Base-by-base conservation (phyloP, 1,140 invertebrate species). In the Adoxophyes honmai region DNA sequence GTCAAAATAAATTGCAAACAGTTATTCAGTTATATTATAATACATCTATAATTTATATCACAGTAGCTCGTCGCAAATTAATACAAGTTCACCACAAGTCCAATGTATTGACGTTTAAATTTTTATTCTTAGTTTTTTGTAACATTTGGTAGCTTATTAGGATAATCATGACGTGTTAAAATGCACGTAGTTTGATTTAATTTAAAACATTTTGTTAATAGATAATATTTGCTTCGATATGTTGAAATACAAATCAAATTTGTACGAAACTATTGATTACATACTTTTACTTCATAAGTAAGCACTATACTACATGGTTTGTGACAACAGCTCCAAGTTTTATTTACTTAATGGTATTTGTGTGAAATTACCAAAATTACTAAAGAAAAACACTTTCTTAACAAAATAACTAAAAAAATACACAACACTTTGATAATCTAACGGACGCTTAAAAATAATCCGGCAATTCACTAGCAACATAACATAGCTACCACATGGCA, bases 51-150 rank as follows among this genome's bases (percentile, higher is more conserved):
- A 65, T 71, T 68, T 68, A 71, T 61, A 72, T 72, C 69, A 72
- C 69, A 72, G 69, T 55, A 60, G 63, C 63, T 66, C 66, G 62
- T 64, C 59, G 61, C 66, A 68, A 70, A 69, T 59, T 61, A 68
- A 66, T 28, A 48, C n/a, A 48, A n/a, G 42, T 48, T 28, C 21
- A 28, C 21, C 21, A 6, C 21, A 28, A 28, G 21, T 28, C 21
- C 21, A 48, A 48, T 13, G 21, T 18, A 42, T 48, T 48, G 18
- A 21, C 11, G 8, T 21, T 44, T 14, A 7, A 10, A 10, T 10
- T 11, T n/a, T 44, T 44, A 44, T n/a, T n/a, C n/a, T n/a, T n/a
- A n/a, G n/a, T n/a, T n/a, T 48, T 48, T 48, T 6, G 21, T 28
- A 6, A 28, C 2, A 28, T 28, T 2, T 28, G 21, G 21, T 28